phyloP scores from a whole-genome alignment of 2,113 vertebrate genomes.

The Ariopsis seemanni region DNA sequence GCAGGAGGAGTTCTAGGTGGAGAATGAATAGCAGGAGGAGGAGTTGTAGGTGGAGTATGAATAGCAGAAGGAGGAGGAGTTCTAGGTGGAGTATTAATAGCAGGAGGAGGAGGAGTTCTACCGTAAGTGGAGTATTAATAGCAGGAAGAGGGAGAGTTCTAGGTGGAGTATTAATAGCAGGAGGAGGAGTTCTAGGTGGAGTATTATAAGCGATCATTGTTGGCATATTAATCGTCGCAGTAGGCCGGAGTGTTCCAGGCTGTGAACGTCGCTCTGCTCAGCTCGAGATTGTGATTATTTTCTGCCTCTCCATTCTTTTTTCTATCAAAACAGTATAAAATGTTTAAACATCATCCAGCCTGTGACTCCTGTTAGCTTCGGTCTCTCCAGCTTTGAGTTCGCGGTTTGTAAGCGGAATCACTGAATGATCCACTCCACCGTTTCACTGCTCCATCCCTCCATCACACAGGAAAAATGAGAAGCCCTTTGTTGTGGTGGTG shows the following conservation, averaged over 20 bases:
- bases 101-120: not conserved
- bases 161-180: not conserved
- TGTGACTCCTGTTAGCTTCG: not conserved
- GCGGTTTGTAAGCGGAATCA: not conserved
- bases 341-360: too few relatives aligned
- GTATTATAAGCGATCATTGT: not conserved
- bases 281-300: not conserved
- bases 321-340: not conserved
- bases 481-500: slow-evolving; percentile 77
- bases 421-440: not conserved
- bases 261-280: not conserved
- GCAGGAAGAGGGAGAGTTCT: accelerated
- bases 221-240: not conserved
- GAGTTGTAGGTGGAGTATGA: accelerated
- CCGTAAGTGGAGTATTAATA: not conserved
- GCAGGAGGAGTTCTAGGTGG: too few relatives aligned
- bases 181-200: not conserved
- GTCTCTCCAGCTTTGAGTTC: not conserved
- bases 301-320: not conserved
- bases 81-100: not conserved
- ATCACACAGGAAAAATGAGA: slow-evolving; percentile 25
- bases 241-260: not conserved
- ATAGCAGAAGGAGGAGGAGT: not conserved
- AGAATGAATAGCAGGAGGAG: too few relatives aligned
- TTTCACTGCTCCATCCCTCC: not conserved